A percentile compares a stretch with the other conserved stretches of the same genome.
Conservation (phyloP, 2,888 invertebrate genomes). For the Globia sparganii region DNA sequence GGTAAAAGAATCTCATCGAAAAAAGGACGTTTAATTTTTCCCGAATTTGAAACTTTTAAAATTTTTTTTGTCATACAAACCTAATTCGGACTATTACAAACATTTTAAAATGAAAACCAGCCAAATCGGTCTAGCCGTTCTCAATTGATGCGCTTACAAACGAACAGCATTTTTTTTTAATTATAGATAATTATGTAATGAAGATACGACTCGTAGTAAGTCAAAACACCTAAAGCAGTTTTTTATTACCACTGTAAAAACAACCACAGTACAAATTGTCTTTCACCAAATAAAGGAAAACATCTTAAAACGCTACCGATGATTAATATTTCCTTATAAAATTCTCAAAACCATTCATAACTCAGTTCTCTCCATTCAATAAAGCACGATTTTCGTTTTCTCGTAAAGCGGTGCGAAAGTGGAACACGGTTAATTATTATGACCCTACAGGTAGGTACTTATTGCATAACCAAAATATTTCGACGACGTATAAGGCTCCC, state of each 20-base stretch:
- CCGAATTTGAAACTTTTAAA: background rate
- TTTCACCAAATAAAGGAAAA: background rate
- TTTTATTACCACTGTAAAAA: too few species aligned
- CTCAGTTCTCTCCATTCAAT: slow-evolving; percentile 10
- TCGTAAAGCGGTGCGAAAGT: slow-evolving; percentile 43
- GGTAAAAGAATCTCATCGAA: too few species aligned
- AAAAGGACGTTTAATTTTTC: background rate
- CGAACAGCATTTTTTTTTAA: background rate
- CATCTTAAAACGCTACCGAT: background rate
- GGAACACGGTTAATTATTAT: slow-evolving; percentile 33
- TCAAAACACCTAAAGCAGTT: background rate
- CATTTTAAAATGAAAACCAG: background rate
- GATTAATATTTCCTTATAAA: slow-evolving; percentile 12
- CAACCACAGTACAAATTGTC: background rate
- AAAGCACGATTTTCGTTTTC: slow-evolving; percentile 21
- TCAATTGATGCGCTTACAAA: too few species aligned
- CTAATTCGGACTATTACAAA: background rate
- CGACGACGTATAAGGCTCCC: background rate
- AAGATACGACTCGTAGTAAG: background rate
- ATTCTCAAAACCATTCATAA: slow-evolving; percentile 15
- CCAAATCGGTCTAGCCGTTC: too few species aligned
- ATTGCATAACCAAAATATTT: slow-evolving; percentile 39
- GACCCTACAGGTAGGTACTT: slow-evolving; percentile 13
- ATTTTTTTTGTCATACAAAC: too few species aligned
- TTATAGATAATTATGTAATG: background rate